Evolutionary conservation across 1,140 invertebrate species (phyloP).

Genomic region (Drosophila malerkotliana): DNA sequence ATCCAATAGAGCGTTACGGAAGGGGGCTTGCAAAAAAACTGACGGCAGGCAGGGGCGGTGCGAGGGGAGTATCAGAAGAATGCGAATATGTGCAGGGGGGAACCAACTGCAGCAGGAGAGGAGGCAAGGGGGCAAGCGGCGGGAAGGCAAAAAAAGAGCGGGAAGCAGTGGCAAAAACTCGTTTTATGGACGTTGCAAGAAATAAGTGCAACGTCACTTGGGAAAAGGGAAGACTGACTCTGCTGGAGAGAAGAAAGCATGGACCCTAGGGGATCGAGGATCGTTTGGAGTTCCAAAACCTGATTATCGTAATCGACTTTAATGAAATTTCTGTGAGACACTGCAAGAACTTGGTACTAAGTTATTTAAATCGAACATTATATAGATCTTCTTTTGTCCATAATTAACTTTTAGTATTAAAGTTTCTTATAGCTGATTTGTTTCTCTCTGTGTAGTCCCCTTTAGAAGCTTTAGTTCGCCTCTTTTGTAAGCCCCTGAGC

Average conservation of each 20-base stretch:
- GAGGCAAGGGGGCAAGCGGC: background rate
- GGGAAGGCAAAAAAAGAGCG: conserved; percentile 40
- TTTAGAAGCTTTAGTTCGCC: conserved; percentile 2
- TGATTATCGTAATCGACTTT: conserved; percentile 34
- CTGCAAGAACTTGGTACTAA: too few species aligned
- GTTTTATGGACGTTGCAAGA: conserved; percentile 35
- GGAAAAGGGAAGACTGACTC: conserved; percentile 4
- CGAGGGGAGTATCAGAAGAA: conserved; percentile 7
- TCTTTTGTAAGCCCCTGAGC: conserved; percentile 36
- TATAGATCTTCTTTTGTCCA: too few species aligned
- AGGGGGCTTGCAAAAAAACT: conserved; percentile 16
- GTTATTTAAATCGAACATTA: too few species aligned
- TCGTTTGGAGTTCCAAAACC: conserved; percentile 55
- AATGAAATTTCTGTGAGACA: conserved; percentile 13
- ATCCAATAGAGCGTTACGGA: conserved; percentile 69
- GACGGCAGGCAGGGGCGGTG: background rate
- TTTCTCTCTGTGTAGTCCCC: background rate
- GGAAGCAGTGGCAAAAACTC: conserved; percentile 48
- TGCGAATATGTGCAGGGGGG: background rate
- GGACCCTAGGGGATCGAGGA: conserved; percentile 38
- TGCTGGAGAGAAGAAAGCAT: background rate
- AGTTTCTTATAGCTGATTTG: background rate
- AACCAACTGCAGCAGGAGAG: conserved; percentile 1
- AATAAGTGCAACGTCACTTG: conserved; percentile 74
- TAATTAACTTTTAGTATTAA: background rate